Base-by-base conservation (phyloP, 2,797 vertebrate species). In the Sebastes trivittatus region DNA sequence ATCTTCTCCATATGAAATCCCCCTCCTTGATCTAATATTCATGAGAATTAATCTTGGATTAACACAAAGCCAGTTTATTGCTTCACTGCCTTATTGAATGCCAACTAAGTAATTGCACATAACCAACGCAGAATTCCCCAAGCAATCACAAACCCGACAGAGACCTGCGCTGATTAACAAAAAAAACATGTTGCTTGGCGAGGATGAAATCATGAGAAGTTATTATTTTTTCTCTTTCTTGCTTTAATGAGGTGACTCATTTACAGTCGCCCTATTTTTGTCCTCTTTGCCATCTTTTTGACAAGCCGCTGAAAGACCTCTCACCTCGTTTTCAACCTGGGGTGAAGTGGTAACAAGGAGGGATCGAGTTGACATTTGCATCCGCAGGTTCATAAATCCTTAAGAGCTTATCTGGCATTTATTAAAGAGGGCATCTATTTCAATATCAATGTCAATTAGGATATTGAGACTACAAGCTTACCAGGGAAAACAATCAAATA, bases 31-130 rank as follows among this genome's bases (percentile, higher is more conserved):
- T 94, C 84, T 91, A 85, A 90, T 93, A 94, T 93, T 92, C 84
- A 89, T 90, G 86, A 86, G 77, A 93, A 91, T 92, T 86, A 93
- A 94, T 94, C 90, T 88, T 87, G 85, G 89, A 94, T 94, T 90
- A 94, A 90, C 90, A 92, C 91, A 92, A 91, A 92, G 83, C 78
- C 77, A 84, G 75, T 94, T 92, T 92, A 92, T 91, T 93, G 87
- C 91, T 87, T 80, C 72, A 59, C 68, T 66, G 75, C 89, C 80
- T 92, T 82, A 90, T 86, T 92, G 85, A 94, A 89, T 83, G 78
- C 80, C 91, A 89, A 87, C 90, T 89, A 87, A 89, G 88, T 90
- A 92, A 91, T 88, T 88, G 87, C 81, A 84, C 78, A 88, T 85
- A 89, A 86, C 85, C 78, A 88, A 71, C 38, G 38, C 46, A 79